phyloP scores from a whole-genome alignment of 35 echinoderm and acorn worm species.

The Anneissia japonica region DNA sequence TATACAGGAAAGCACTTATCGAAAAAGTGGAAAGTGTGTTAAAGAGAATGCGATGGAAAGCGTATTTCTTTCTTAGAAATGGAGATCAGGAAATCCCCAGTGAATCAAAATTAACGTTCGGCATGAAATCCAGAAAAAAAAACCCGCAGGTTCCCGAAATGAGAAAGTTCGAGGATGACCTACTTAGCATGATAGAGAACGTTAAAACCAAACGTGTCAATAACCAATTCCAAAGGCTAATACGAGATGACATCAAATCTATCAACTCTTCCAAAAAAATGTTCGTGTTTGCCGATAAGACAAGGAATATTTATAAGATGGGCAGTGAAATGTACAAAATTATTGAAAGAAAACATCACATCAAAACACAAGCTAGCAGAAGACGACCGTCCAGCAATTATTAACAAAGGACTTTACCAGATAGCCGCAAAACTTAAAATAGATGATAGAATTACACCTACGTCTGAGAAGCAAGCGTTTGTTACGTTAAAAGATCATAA shows the following conservation, averaged over 20 bases:
- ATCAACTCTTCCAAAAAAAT: background rate
- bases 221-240: background rate
- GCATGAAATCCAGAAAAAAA: too few relatives aligned
- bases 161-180: too few relatives aligned
- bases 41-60: constrained; percentile 20
- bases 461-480: background rate
- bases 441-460: background rate
- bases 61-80: background rate
- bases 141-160: too few relatives aligned
- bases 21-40: constrained; percentile 23
- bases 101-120: too few relatives aligned
- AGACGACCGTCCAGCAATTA: background rate
- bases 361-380: background rate
- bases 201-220: background rate
- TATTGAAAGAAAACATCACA: background rate
- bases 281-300: background rate
- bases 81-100: background rate
- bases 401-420: background rate
- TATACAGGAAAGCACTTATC: background rate
- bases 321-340: background rate
- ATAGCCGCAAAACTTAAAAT: background rate
- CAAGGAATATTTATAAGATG: constrained; percentile 16
- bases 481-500: constrained; percentile 20
- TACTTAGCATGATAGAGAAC: constrained; percentile 8
- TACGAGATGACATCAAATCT: background rate